Base-by-base conservation (phyloP, 2,888 invertebrate genomes). In the Coremacera marginata region DNA sequence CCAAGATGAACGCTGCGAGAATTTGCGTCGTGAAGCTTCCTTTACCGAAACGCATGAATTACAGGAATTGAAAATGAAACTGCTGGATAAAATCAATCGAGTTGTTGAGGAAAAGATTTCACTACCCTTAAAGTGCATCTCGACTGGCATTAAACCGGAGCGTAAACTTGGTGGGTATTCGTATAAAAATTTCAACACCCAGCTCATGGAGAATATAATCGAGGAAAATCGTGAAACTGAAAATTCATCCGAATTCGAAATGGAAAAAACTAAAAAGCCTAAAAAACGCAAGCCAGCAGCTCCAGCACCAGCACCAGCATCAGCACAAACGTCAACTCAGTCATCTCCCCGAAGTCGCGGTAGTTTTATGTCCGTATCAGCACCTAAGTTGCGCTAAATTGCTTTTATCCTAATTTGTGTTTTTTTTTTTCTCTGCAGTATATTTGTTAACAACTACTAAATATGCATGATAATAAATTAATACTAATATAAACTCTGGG, bases 41-140 rank as follows among this genome's bases (percentile, higher is more conserved):
- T 80, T 79, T 8, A 81, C 81, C 0, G 78, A 80, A 19, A 82
- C 72, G 44, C 74, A 76, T 8, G 79, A 81, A 57, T 19, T 78
- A 11, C 78, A 74, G 31, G 73, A 62, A 19, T 14, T 80, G 16
- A 82, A 80, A 52, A 57, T 73, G 3, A 79, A 80, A 37, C 75
- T 81, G 34, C 67, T 81, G 51, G 67, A 79, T 52, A 63, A 51
- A n/a, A 71, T 82, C n/a, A 77, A 80, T 49, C 65, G 74, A 57
- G 37, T 80, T 37, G 76, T 78, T 8, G 76, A 76, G 51, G 80
- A 80, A 44, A 79, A 68, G 27, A 68, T 75, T n/a, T 49, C 75
- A 9, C 14, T 51, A 1, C 75, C 70, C 16, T 55, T 70, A 34
- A 49, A 72, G 22, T 73, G 57, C 44, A 68, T 68, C 49, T 44